Base-by-base conservation (phyloP, 2,888 invertebrate species). In the Metalampra italica region DNA sequence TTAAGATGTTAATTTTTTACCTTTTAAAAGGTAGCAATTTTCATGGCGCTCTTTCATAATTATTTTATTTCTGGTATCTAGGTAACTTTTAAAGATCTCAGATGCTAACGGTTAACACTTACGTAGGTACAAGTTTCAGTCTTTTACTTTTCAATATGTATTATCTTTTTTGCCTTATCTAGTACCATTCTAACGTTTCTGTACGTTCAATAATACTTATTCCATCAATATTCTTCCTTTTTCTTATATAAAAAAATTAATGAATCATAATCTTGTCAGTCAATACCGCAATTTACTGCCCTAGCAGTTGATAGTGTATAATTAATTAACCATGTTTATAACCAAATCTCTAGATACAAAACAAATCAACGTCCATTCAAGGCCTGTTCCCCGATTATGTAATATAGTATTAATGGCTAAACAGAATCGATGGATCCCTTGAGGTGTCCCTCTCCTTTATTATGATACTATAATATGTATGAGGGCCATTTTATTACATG, bases 381-480 rank as follows among this genome's bases (percentile, higher is more conserved):
- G 53, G 56, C 57, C 60, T 59, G 62, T 34, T 57, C 53, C 59
- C 60, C 63, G 66, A 66, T 71, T 68, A 63, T 66, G 62, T 74
- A 68, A 73, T 81, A 69, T 62, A 76, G 62, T 83, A 84, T 85
- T 84, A 82, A 85, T 81, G 71, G 71, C 54, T 77, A 77, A 80
- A 68, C 69, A 77, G 76, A 78, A 84, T 78, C 75, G 78, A 87
- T 84, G 82, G 69, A 57, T 76, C 87, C 81, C 83, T 46, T 39
- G 82, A 79, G 84, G 69, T 70, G 66, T 67, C 71, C 74, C 68
- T 68, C 66, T 65, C 67, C 76, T 76, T 71, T 77, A 79, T 74
- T 76, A 79, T 78, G 72, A 74, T 71, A 71, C 81, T 79, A 68
- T 81, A 80, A 80, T 81, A 84, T 82, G 79, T 77, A 79, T 70